Conservation (phyloP, 37 sponge, comb jelly and placozoan species). For the Corticium candelabrum region DNA sequence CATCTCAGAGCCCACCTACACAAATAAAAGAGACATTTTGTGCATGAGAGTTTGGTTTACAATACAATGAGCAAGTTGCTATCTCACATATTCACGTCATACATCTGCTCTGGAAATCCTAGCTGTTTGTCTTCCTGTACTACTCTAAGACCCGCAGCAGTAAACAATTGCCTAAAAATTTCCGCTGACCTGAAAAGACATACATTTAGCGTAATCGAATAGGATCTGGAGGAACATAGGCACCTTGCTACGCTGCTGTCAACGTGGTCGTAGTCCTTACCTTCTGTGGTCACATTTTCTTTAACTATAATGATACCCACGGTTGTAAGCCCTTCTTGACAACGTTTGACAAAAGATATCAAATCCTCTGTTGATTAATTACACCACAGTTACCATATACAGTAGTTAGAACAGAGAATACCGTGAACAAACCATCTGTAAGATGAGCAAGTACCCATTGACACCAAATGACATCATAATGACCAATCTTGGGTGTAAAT, state of each 20-base stretch:
- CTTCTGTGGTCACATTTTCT: conserved; percentile 70
- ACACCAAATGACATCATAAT: conserved; percentile 83
- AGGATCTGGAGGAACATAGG: neutral
- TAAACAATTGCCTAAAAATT: conserved; percentile 32
- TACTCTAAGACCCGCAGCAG: conserved; percentile 29
- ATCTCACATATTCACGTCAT: conserved; percentile 51
- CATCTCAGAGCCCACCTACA: too few species aligned
- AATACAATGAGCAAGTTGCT: too few species aligned
- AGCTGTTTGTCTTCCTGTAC: conserved; percentile 49
- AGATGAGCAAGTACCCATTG: conserved; percentile 94
- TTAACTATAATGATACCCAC: conserved; percentile 75
- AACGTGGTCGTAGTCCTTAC: conserved; percentile 39
- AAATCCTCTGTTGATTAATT: conserved; percentile 41
- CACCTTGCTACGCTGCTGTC: conserved; percentile 81
- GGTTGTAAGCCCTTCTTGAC: conserved; percentile 36
- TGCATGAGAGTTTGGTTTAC: too few species aligned
- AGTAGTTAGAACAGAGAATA: neutral
- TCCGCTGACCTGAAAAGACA: conserved; percentile 22
- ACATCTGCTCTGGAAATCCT: conserved; percentile 49
- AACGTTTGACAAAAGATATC: conserved; percentile 42
- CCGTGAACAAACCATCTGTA: conserved; percentile 41
- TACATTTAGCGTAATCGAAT: neutral
- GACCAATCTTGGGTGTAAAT: conserved; percentile 61
- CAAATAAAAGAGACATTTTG: too few species aligned
- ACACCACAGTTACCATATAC: neutral